Evolutionary conservation across 2,888 invertebrate genomes (phyloP).

Genomic region (Brenthis daphne): DNA sequence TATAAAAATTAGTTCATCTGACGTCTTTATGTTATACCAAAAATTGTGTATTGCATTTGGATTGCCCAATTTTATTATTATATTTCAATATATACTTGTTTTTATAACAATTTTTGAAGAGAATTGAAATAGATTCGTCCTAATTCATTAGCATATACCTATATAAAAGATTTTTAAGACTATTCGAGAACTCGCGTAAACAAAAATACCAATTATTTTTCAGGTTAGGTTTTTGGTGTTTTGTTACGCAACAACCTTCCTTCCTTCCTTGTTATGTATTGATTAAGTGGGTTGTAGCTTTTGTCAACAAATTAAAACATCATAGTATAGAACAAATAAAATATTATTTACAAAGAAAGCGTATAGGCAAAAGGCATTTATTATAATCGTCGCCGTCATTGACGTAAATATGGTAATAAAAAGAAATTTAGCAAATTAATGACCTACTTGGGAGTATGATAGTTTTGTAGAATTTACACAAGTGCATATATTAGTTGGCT

Average conservation of each 20-base stretch:
- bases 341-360: no score
- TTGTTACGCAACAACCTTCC: not conserved
- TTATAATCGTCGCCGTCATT: slow-evolving; percentile 19
- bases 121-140: not conserved
- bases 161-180: no score
- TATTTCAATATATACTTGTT: not conserved
- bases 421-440: slow-evolving; percentile 14
- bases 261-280: not conserved
- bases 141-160: not conserved
- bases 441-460: slow-evolving; percentile 11
- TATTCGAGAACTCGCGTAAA: no score
- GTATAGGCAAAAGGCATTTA: no score
- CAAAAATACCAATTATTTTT: no score
- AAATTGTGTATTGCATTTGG: no score
- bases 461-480: slow-evolving; percentile 23
- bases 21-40: no score
- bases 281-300: not conserved
- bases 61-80: no score
- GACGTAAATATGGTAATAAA: slow-evolving; percentile 20
- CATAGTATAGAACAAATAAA: slow-evolving; percentile 27
- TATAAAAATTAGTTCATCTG: no score
- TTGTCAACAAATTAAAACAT: slow-evolving; percentile 2
- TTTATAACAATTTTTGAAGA: not conserved
- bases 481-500: slow-evolving; percentile 26
- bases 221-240: not conserved